A percentile compares a stretch with the other conserved stretches of the same genome.
phyloP scores from a whole-genome alignment of 2,888 invertebrate genomes.

The Scrobipalpa costella region DNA sequence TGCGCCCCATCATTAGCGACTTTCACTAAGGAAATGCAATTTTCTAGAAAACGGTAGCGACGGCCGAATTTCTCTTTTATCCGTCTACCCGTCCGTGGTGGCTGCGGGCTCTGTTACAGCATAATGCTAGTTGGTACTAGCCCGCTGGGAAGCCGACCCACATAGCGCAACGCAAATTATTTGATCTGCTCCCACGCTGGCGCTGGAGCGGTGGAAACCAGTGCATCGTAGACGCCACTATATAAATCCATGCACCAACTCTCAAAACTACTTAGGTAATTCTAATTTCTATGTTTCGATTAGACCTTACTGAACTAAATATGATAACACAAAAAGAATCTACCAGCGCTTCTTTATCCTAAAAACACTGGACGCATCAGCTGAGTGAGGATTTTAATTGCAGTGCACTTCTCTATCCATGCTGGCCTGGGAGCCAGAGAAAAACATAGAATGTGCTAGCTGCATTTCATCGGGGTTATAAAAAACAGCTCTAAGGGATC shows the following conservation, averaged over 20 bases:
- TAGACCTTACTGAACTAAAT: too few relatives aligned
- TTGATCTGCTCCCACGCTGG: conserved; percentile 35
- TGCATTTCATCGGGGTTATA: too few relatives aligned
- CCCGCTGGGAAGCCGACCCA: conserved; percentile 46
- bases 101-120: conserved; percentile 55
- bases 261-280: too few relatives aligned
- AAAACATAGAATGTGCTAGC: too few relatives aligned
- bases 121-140: conserved; percentile 54
- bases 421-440: too few relatives aligned
- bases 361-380: too few relatives aligned
- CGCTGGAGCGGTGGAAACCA: background rate
- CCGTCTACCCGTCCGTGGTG: conserved; percentile 63
- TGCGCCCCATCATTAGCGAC: conserved; percentile 71
- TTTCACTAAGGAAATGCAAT: conserved; percentile 79
- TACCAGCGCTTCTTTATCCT: too few relatives aligned
- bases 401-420: too few relatives aligned
- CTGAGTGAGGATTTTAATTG: too few relatives aligned
- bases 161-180: conserved; percentile 56
- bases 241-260: background rate
- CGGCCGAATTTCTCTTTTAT: conserved; percentile 72
- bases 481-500: too few relatives aligned
- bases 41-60: conserved; percentile 80
- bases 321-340: too few relatives aligned
- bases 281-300: too few relatives aligned
- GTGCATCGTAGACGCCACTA: background rate